A percentile compares a stretch with the other conserved stretches of the same genome.
phyloP scores from a whole-genome alignment of 1,140 invertebrate genomes.

The Trichomalopsis sarcophagae region DNA sequence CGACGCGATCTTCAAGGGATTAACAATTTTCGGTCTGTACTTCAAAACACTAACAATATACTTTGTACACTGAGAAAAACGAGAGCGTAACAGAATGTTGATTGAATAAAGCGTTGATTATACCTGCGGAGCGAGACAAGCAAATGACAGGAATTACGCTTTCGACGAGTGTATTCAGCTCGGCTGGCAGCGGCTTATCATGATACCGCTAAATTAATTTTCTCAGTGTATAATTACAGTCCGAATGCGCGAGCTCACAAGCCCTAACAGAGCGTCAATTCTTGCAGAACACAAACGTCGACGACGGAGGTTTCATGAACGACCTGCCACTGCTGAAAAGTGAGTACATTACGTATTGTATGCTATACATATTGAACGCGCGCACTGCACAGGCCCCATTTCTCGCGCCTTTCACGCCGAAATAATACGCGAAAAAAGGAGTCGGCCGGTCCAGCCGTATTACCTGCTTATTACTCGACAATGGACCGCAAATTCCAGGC shows the following conservation, averaged over 20 bases:
- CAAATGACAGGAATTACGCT: neutral
- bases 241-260: neutral
- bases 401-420: neutral
- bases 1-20: neutral
- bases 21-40: neutral
- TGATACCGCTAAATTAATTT: conserved; percentile 33
- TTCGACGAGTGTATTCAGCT: neutral
- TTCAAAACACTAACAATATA: neutral
- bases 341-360: conserved; percentile 76
- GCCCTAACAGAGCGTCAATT: conserved; percentile 8
- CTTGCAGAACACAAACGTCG: conserved; percentile 86
- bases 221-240: neutral
- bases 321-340: conserved; percentile 91
- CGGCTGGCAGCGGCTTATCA: neutral
- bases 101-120: neutral
- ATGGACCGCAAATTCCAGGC: conserved; percentile 57
- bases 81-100: neutral
- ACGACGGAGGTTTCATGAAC: conserved; percentile 90
- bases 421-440: neutral
- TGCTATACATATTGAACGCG: neutral
- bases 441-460: conserved; percentile 15
- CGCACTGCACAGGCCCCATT: neutral
- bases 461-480: conserved; percentile 67
- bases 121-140: neutral
- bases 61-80: neutral